Base-by-base conservation (phyloP, 1,140 invertebrate species). In the Pseudomyrmex pallidus region DNA sequence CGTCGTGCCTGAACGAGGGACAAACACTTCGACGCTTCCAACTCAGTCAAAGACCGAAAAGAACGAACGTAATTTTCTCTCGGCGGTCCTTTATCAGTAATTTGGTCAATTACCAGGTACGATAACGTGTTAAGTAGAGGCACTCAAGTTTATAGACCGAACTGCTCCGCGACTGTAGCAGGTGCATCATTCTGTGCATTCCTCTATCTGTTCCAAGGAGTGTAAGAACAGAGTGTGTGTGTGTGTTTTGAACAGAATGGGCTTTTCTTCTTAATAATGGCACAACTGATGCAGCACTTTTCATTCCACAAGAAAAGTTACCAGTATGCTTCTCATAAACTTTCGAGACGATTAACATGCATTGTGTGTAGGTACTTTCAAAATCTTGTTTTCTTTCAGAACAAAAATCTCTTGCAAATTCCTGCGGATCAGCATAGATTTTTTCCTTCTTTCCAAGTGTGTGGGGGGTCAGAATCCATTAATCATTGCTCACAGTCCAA, bases 71-170 rank as follows among this genome's bases (percentile, higher is more conserved):
- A 80, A 84, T 74, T 82, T 85, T 86, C 82, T 86, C 82, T 52
- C 48, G 56, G 77, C 82, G 83, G 64, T 67, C 76, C 72, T 74
- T 85, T 89, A 89, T 89, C 80, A 59, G 70, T 87, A 90, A 89
- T 90, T 90, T 87, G 63, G 74, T 86, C 83, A 89, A 89, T 89
- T 89, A 89, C 59, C 52, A 87, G 63, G 61, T 35, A 66, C 66
- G 85, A 90, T 89, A 89, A 87, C 85, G 84, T 68, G 84, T n/a
- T 85, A 82, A 89, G 82, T 86, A 52, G 73, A 82, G 88, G 68
- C 44, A 80, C 57, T 89, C 84, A 35, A 35, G 67, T 83, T 83
- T 72, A 85, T 48, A 72, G 62, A 10, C 59, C 44, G 35, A 72
- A 61, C 56, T 73, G 54, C 54, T 35, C 56, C 72, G 9, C 25